Evolutionary conservation across 2,113 vertebrate species (phyloP).

Genomic region (Mirza zaza): DNA sequence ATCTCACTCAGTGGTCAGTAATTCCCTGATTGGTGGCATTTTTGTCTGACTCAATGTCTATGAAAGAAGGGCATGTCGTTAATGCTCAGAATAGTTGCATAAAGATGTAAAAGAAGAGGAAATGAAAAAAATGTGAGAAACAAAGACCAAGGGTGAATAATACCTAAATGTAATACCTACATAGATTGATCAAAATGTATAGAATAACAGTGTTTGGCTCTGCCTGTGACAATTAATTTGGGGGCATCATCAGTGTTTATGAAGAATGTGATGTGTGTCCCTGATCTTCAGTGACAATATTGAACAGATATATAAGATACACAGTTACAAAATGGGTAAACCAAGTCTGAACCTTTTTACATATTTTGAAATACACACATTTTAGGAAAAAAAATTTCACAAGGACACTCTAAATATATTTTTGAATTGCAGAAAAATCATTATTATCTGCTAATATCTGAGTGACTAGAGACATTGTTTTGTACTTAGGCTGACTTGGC

Average conservation of each 20-base stretch:
- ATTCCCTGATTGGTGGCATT: not conserved
- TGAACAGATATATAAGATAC: not conserved
- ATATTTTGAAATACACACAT: not conserved
- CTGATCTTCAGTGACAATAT: not conserved
- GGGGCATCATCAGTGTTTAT: not conserved
- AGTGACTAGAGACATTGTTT: not conserved
- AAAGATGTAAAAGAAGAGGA: not conserved
- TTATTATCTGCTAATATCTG: not conserved
- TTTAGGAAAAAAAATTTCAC: not conserved
- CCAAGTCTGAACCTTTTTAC: not conserved
- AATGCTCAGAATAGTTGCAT: not conserved
- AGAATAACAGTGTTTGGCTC: not conserved
- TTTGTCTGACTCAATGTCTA: not conserved
- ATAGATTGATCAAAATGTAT: not conserved
- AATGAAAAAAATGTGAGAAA: not conserved
- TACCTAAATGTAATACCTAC: too few species aligned
- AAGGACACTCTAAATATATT: not conserved
- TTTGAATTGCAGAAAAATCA: not conserved
- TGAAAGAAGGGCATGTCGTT: not conserved
- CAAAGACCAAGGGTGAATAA: not conserved
- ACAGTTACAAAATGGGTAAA: not conserved
- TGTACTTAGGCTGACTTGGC: not conserved
- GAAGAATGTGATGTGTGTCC: not conserved
- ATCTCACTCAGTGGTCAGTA: not conserved
- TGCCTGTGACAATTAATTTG: not conserved